Evolutionary conservation across 2,888 invertebrate species (phyloP).

Genomic region (Listrodromus nycthemerus): DNA sequence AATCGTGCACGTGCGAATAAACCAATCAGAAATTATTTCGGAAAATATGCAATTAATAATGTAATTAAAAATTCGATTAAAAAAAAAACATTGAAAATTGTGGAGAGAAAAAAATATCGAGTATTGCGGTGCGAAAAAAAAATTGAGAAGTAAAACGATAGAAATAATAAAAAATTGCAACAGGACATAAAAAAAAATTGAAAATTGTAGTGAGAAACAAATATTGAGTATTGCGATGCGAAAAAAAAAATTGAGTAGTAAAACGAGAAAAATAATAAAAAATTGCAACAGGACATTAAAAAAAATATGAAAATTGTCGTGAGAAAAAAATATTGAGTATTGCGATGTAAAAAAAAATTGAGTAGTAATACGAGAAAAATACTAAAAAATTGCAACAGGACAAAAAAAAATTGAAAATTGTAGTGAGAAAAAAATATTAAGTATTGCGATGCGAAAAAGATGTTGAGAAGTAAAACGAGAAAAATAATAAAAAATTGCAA

Average conservation of each 20-base stretch:
- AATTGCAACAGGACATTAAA: too few species aligned
- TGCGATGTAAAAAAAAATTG: neutral
- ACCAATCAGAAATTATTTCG: conserved; percentile 21
- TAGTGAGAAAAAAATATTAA: conserved; percentile 1
- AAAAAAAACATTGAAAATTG: conserved; percentile 4
- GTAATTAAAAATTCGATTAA: too few species aligned
- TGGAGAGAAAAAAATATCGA: neutral
- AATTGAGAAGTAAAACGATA: neutral
- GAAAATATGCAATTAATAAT: neutral
- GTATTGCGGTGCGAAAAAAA: neutral
- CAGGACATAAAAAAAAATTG: neutral
- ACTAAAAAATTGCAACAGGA: neutral
- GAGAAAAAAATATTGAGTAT: too few species aligned
- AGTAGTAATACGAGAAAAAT: too few species aligned
- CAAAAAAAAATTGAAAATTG: conserved; percentile 8
- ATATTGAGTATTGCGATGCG: neutral
- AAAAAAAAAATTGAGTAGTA: neutral
- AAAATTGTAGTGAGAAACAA: neutral
- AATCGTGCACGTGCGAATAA: conserved; percentile 21
- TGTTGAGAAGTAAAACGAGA: neutral
- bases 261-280: neutral
- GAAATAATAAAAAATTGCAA: neutral
- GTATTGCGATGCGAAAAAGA: neutral
- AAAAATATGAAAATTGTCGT: too few species aligned
- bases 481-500: neutral